phyloP scores from a whole-genome alignment of 2,888 invertebrate genomes.

The Anaspis maculata region DNA sequence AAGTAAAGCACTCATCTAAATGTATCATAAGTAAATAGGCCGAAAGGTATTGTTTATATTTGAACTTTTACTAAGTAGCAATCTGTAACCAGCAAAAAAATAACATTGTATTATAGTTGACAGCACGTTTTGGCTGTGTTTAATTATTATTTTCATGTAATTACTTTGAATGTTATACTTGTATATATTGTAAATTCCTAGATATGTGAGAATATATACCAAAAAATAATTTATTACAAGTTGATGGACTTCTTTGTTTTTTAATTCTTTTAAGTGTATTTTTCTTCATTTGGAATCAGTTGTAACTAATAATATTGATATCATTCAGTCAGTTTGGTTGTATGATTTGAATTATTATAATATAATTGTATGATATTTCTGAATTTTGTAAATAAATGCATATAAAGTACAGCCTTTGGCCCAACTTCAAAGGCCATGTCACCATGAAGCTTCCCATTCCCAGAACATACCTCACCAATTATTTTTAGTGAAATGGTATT shows the following conservation, averaged over 20 bases:
- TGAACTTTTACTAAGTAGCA: too few species aligned
- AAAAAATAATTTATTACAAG: conserved; percentile 27
- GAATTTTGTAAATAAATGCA: conserved; percentile 18
- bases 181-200: conserved; percentile 31
- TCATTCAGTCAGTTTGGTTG: conserved; percentile 7
- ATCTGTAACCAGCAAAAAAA: too few species aligned
- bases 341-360: conserved; percentile 1
- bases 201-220: conserved; percentile 28
- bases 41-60: too few species aligned
- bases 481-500: too few species aligned
- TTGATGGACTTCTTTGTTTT: conserved; percentile 22
- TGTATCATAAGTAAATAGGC: too few species aligned
- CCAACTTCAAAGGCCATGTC: too few species aligned
- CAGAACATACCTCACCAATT: too few species aligned
- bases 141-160: conserved; percentile 21
- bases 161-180: conserved; percentile 19
- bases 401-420: too few species aligned
- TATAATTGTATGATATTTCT: conserved; percentile 6
- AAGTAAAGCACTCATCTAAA: too few species aligned
- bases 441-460: too few species aligned
- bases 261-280: conserved; percentile 7
- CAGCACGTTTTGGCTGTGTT: conserved; percentile 39
- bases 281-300: conserved; percentile 3
- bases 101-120: conserved; percentile 31
- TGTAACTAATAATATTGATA: neutral